Evolutionary conservation across 2,113 vertebrate species (phyloP).

Genomic region (Leiothrix lutea): DNA sequence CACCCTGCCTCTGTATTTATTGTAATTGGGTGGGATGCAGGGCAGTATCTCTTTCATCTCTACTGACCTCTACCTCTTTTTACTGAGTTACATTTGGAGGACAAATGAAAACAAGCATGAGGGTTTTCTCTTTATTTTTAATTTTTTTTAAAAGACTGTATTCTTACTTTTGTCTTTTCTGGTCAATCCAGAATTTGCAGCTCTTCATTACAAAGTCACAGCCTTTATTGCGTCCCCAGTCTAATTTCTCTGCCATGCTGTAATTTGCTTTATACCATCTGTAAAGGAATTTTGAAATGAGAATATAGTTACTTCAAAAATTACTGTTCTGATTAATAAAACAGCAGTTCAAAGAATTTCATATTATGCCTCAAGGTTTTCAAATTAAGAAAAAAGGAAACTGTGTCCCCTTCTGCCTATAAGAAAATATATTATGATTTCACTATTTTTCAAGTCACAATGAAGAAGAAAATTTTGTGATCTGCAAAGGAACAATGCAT

Average conservation of each 20-base stretch:
- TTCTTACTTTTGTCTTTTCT: conserved; percentile 83
- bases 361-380: not conserved
- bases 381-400: not conserved
- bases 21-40: not conserved
- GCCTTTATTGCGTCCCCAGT: conserved; percentile 92
- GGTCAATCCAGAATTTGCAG: conserved; percentile 97
- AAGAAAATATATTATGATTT: not conserved
- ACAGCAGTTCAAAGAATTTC: not conserved
- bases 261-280: conserved; percentile 99
- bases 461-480: not conserved
- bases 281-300: conserved; percentile 41
- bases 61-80: not conserved
- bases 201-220: conserved; percentile 97
- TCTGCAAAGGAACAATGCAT: not conserved
- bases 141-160: not conserved
- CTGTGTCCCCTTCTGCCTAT: not conserved
- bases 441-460: not conserved
- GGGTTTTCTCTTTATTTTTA: not conserved
- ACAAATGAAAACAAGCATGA: not conserved
- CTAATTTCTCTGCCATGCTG: conserved; percentile 92
- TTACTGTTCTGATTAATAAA: not conserved
- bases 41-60: not conserved
- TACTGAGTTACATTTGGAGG: not conserved
- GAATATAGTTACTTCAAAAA: not conserved
- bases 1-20: not conserved